Evolutionary conservation across 2,113 vertebrate species (phyloP), one percentile per base, ranked within the genome.

Genomic region (Cyanoderma ruficeps): DNA sequence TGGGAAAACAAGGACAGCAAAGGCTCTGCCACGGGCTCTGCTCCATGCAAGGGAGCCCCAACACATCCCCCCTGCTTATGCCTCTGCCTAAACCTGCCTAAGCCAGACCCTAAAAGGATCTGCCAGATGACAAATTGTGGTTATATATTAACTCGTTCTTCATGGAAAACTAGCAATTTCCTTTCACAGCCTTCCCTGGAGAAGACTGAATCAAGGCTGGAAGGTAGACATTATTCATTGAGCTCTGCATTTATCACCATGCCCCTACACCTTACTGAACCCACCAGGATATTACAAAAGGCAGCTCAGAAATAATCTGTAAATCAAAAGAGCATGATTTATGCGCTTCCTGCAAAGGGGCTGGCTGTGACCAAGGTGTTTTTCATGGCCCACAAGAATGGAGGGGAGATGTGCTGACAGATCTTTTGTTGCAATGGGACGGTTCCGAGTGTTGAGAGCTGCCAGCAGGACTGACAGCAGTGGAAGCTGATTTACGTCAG

Each of bases 321-420:
- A 90, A 94, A 88, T 92, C 93, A 74, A 90, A 87, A 57, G 3
- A 17, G 47, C 22, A 39, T 23, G 4, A 91, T 92, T 96, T 74
- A 92, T 52, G 92, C 64, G 44, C 71, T 80, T 87, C 47, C 52
- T 67, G 68, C 9, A 24, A 67, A 55, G 81, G 50, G 42, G n/a
- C 28, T 21, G 10, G 7, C 46, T 65, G 59, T 31, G 75, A 63
- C 87, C 82, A 63, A 91, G 93, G 87, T 88, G 76, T 83, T 85
- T 85, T 85, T 96, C 71, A 81, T 8, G 49, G 78, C 44, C 92
- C 75, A 88, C 39, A 95, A 94, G 90, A 96, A 95, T 50, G 59
- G 85, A 83, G 52, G 57, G 37, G 55, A 60, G 64, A 88, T 30
- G 92, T 80, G 93, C 49, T 91, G 87, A 96, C 90, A 90, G 60